phyloP scores from a whole-genome alignment of 92 coral and sea anemone genomes.

The Heteractis magnifica region DNA sequence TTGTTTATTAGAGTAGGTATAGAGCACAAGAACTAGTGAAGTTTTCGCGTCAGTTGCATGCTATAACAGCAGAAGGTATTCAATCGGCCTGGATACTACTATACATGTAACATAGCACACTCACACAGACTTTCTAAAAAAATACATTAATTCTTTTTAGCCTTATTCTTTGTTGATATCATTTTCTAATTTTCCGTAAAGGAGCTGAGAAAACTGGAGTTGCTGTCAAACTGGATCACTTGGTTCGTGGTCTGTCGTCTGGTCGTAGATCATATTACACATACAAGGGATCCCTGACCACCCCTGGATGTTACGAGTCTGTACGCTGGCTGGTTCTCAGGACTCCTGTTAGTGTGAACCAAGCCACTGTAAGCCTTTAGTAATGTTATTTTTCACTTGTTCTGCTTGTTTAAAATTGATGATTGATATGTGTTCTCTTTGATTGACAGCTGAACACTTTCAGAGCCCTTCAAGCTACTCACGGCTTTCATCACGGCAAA shows the following conservation, averaged over 20 bases:
- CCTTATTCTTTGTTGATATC: background rate
- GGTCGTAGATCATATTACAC: slow-evolving; percentile 33
- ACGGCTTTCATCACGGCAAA: slow-evolving; percentile 50
- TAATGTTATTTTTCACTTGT: background rate
- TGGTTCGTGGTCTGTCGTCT: slow-evolving; percentile 13
- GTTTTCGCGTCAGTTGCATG: background rate
- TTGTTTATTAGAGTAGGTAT: background rate
- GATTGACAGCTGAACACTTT: slow-evolving; percentile 37
- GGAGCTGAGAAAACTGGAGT: background rate
- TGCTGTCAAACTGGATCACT: background rate
- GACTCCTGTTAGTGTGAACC: background rate
- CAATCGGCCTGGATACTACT: background rate
- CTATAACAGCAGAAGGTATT: background rate
- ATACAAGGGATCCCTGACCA: slow-evolving; percentile 65
- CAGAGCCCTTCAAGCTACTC: slow-evolving; percentile 40
- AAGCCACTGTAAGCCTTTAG: slow-evolving; percentile 1
- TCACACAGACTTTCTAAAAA: background rate
- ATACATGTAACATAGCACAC: background rate
- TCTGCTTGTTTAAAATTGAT: background rate
- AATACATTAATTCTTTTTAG: background rate
- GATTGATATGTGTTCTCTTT: background rate
- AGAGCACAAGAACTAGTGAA: background rate
- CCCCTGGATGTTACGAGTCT: slow-evolving; percentile 59
- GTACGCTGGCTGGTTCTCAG: slow-evolving; percentile 53
- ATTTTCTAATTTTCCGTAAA: background rate